Evolutionary conservation across 2,797 vertebrate genomes (phyloP), one percentile per base, ranked within the genome.

Genomic region (Iguana delicatissima): DNA sequence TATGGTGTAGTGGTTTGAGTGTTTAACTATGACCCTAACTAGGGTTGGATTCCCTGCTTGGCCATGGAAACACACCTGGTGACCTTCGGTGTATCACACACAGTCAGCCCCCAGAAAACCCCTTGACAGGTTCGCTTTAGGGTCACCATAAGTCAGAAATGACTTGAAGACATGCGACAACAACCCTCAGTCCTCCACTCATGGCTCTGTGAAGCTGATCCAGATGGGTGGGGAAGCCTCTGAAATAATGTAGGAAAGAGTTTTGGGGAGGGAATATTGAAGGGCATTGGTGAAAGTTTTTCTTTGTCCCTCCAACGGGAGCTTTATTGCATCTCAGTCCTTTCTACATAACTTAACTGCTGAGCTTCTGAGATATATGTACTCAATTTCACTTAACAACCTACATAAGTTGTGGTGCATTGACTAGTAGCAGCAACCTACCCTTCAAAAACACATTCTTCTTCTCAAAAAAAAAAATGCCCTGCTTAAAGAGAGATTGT

Each of bases 391-490:
- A 16, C 4, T 50, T 83, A 12, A 69, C 69, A 69, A 69, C 38
- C 38, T 22, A 24, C 59, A 8, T 42, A 32, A 1, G 9, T 29
- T 84, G 6, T 42, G 10, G 2, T 22, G 26, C 2, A 29, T n/a
- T 80, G 35, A 46, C 67, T 92, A 95, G 93, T 93, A 96, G 94
- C 93, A 93, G 90, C 89, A 92, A 8, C 0, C 29, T 76, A 72
- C 4, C 77, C 52, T 29, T 77, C 50, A 77, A 72, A 52, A 38
- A 89, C 22, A 7, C 13, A 35, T 42, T 76, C 6, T 20, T 80
- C 67, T 14, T 87, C 20, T 86, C 88, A 87, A 82, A 74, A 93
- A 26, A 42, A 46, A 46, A 46, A 46, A 52, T 0, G 57, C 72
- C 32, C 91, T 82, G 85, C 93, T 87, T 93, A 91, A 91, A 50